phyloP scores from a whole-genome alignment of 2,888 invertebrate species.

The Rhorus exstirpatorius region DNA sequence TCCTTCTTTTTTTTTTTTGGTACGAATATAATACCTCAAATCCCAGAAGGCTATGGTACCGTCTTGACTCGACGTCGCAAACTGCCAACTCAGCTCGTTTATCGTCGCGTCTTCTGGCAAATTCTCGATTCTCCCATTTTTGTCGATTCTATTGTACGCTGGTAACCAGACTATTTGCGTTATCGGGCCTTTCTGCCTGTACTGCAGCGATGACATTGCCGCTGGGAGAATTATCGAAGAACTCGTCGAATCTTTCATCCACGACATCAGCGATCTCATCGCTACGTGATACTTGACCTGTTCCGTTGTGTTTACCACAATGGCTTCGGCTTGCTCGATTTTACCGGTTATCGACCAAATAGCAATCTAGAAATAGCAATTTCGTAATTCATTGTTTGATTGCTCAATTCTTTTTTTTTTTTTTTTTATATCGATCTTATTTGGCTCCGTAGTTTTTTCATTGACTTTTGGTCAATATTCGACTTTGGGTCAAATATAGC shows the following conservation, averaged over 20 bases:
- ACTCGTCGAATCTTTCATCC: constrained; percentile 90
- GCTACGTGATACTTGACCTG: constrained; percentile 89
- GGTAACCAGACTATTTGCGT: constrained; percentile 91
- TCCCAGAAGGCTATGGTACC: constrained; percentile 92
- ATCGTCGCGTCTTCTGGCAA: constrained; percentile 82
- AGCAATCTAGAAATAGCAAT: constrained; percentile 86
- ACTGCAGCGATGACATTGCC: constrained; percentile 88
- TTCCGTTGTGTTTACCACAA: constrained; percentile 88
- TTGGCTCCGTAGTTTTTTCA: not conserved
- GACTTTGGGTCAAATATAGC: too few relatives aligned
- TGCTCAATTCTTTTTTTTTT: not conserved
- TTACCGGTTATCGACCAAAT: constrained; percentile 91
- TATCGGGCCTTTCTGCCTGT: constrained; percentile 89
- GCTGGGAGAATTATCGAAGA: constrained; percentile 88
- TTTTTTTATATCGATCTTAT: constrained; percentile 1
- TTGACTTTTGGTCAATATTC: too few relatives aligned
- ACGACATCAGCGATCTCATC: constrained; percentile 89
- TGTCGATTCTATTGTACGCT: constrained; percentile 88
- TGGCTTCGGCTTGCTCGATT: constrained; percentile 88
- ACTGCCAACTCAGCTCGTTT: constrained; percentile 87
- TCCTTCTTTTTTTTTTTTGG: not conserved
- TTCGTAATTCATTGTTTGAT: not conserved
- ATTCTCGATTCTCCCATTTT: constrained; percentile 88
- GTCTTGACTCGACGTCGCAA: constrained; percentile 90
- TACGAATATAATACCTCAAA: constrained; percentile 87